phyloP scores from a whole-genome alignment of 2,797 vertebrate genomes.

The Oryzias sinensis region DNA sequence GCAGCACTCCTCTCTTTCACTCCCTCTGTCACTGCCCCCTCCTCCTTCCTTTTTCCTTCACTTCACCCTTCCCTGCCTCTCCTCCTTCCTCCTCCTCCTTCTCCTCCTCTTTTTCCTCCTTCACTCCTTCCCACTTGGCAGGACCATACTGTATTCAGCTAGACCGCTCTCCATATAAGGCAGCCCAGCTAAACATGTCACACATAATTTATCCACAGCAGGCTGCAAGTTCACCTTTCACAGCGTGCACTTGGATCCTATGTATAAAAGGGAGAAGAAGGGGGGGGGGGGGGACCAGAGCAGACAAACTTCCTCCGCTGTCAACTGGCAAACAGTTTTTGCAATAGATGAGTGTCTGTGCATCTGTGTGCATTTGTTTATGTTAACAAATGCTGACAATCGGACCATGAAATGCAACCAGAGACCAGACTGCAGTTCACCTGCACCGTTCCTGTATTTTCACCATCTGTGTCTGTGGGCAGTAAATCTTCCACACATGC shows the following conservation, averaged over 20 bases:
- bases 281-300: no score
- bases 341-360: slow-evolving; percentile 13
- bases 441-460: slow-evolving; percentile 53
- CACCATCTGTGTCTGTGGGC: slow-evolving; percentile 64
- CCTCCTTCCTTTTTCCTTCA: slow-evolving; percentile 49
- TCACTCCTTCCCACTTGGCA: slow-evolving; percentile 73
- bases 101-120: slow-evolving; percentile 45
- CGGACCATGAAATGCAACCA: slow-evolving; percentile 62
- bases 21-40: slow-evolving; percentile 61
- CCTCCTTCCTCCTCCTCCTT: slow-evolving; percentile 31
- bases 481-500: slow-evolving; percentile 66
- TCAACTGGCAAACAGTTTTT: slow-evolving; percentile 61
- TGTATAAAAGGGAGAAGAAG: slow-evolving; percentile 47
- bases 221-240: slow-evolving; percentile 82
- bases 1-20: slow-evolving; percentile 71
- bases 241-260: slow-evolving; percentile 69
- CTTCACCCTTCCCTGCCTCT: slow-evolving; percentile 46
- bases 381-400: slow-evolving; percentile 59
- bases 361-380: slow-evolving; percentile 20
- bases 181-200: slow-evolving; percentile 84
- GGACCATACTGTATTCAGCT: slow-evolving; percentile 72
- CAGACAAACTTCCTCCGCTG: slow-evolving; percentile 77
- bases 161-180: slow-evolving; percentile 85
- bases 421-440: slow-evolving; percentile 59
- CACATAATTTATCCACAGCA: slow-evolving; percentile 83